Evolutionary conservation across 2,113 vertebrate species (phyloP), one percentile per base, ranked within the genome.

Genomic region (Carassius auratus): DNA sequence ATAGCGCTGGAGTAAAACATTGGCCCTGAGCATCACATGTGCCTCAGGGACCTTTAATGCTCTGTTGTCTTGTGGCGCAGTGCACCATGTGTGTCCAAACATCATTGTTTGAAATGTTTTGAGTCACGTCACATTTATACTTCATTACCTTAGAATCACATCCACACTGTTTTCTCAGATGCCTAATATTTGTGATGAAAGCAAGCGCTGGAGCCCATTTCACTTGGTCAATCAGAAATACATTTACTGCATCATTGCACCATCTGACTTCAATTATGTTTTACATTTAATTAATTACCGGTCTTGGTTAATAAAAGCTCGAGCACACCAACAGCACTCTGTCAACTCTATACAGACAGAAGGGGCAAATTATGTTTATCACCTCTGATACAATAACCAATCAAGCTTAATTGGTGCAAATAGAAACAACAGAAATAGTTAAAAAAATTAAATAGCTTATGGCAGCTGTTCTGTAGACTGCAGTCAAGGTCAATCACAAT

Each of bases 101-200:
- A 90, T 87, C 89, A 86, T 89, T 92, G 85, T 87, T 91, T 86
- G 85, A 90, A 80, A 89, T 89, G 86, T 91, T 91, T 89, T 81
- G 64, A 86, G 91, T 92, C 89, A 76, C 89, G 91, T 92, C 87
- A 87, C 55, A 76, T 88, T 92, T 88, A 64, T 89, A 81, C 89
- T 89, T 91, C 87, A 90, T 90, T 86, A 77, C 71, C 78, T 90
- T 85, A 61, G 14, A 90, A 82, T 90, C 64, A 89, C 89, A 84
- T 91, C 88, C 78, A 81, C 80, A 33, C 48, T 55, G 76, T 88
- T 81, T 86, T 83, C 73, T 75, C 66, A 68, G 59, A 55, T 64
- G 21, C 66, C 77, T 85, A 69, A 78, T 85, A 55, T 68, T 17
- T 48, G n/a, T 7, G 42, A 68, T 87, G 62, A 83, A 74, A 83